Evolutionary conservation across 2,113 vertebrate genomes (phyloP).

Genomic region (Neolamprologus longior): DNA sequence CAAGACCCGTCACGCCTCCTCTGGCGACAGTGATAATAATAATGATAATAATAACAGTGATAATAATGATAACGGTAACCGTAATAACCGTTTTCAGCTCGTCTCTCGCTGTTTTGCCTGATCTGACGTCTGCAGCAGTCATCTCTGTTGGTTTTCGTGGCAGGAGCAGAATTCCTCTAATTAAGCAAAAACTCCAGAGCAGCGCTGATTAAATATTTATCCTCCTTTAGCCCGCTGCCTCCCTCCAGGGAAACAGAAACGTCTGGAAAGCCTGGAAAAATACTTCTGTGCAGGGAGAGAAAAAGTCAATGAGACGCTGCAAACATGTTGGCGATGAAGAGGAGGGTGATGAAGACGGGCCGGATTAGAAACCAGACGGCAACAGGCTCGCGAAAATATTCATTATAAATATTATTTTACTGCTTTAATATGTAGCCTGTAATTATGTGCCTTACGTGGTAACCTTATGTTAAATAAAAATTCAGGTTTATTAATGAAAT

Average conservation of each 20-base stretch:
- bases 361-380: neutral
- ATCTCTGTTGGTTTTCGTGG: constrained; percentile 5
- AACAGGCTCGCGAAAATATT: neutral
- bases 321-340: constrained; percentile 14
- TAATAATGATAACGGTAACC: neutral
- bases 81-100: neutral
- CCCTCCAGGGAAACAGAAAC: constrained; percentile 22
- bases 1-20: neutral
- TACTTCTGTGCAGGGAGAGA: constrained; percentile 1
- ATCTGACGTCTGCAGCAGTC: constrained; percentile 7
- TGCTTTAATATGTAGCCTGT: neutral
- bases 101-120: neutral
- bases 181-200: constrained; percentile 50
- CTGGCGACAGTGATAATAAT: neutral
- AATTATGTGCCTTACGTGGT: neutral
- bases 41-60: neutral
- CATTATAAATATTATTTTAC: neutral
- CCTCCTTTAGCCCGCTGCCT: constrained; percentile 33
- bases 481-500: neutral
- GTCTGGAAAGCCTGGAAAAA: constrained; percentile 43
- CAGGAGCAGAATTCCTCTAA: constrained; percentile 40
- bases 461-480: neutral
- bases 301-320: constrained; percentile 33
- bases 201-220: constrained; percentile 62
- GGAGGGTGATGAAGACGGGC: neutral